Percentiles rank a stretch among this genome's conserved stretches.
phyloP scores from a whole-genome alignment of 1,140 invertebrate genomes.

The Mamestra configurata region DNA sequence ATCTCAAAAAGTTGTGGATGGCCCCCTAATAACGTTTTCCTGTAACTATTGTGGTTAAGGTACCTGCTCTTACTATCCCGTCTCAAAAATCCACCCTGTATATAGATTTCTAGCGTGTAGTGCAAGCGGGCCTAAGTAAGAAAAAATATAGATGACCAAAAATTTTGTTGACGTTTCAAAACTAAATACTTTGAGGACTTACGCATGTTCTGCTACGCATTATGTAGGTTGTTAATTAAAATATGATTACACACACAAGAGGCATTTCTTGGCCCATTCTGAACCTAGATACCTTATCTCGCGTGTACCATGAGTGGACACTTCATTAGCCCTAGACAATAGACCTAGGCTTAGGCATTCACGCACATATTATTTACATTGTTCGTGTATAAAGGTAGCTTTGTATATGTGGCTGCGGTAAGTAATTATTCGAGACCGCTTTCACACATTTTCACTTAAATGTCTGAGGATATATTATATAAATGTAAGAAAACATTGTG shows the following conservation, averaged over 20 bases:
- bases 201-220: background rate
- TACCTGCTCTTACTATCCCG: too few species aligned
- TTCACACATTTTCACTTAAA: conserved; percentile 3
- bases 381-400: background rate
- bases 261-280: background rate
- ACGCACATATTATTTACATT: background rate
- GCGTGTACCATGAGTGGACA: conserved; percentile 8
- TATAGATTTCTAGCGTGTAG: too few species aligned
- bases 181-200: background rate
- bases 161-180: too few species aligned
- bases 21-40: too few species aligned
- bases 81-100: too few species aligned
- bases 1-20: too few species aligned
- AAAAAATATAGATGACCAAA: too few species aligned
- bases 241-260: background rate
- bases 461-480: background rate
- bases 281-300: conserved; percentile 17
- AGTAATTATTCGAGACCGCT: background rate
- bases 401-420: background rate
- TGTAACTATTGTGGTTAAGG: too few species aligned
- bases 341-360: background rate
- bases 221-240: background rate
- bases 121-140: too few species aligned
- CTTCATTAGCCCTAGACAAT: conserved; percentile 21
- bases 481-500: background rate